phyloP scores from a whole-genome alignment of 2,888 invertebrate species.

The Rotaria magnacalcarata region DNA sequence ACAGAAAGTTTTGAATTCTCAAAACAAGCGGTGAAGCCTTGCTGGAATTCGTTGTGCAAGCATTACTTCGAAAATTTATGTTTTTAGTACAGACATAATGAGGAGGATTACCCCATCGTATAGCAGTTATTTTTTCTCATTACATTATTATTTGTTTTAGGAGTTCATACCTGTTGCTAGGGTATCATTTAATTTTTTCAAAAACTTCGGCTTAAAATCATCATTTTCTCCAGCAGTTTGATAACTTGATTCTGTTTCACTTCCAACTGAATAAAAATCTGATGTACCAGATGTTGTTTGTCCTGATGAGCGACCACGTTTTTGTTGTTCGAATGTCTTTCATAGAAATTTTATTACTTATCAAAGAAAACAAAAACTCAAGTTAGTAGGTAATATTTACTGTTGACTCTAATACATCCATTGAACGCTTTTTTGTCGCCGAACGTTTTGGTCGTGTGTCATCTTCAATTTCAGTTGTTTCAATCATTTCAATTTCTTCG shows the following conservation, averaged over 20 bases:
- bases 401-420: background rate
- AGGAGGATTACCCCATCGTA: too few species aligned
- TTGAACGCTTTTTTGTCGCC: background rate
- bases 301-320: constrained; percentile 30
- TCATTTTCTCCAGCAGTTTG: constrained; percentile 46
- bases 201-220: constrained; percentile 43
- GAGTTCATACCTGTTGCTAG: background rate
- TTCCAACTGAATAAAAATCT: constrained; percentile 45
- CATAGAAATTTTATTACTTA: background rate
- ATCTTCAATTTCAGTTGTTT: background rate
- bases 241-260: constrained; percentile 44
- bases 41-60: too few species aligned
- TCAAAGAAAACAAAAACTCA: background rate
- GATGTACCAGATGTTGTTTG: constrained; percentile 29
- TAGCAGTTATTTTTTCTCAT: background rate
- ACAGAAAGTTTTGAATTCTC: too few species aligned
- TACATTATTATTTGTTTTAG: too few species aligned
- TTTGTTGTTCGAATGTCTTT: background rate
- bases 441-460: background rate
- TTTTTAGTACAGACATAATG: too few species aligned
- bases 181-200: constrained; percentile 42
- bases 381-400: background rate
- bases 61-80: too few species aligned
- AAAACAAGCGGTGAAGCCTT: too few species aligned
- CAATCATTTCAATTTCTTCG: constrained; percentile 33